Evolutionary conservation across 1,140 invertebrate species (phyloP).

Genomic region (Pantala flavescens): DNA sequence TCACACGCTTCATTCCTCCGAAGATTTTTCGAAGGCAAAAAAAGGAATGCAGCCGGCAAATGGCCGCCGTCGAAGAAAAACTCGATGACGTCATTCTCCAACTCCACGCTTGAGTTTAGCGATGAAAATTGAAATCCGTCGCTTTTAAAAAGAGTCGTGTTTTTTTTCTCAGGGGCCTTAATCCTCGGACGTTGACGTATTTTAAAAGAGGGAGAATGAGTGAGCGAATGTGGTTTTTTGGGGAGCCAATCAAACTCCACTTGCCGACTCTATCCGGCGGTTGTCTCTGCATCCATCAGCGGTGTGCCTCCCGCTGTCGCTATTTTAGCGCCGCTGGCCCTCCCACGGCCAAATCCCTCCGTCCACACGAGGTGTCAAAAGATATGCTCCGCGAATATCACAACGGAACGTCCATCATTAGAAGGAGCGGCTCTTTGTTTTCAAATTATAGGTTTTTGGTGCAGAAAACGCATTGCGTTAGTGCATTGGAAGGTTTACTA

Average conservation of each 20-base stretch:
- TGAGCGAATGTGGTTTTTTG: no score
- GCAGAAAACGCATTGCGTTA: no score
- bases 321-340: not conserved
- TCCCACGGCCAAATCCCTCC: not conserved
- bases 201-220: not conserved
- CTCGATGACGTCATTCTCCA: not conserved
- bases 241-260: not conserved
- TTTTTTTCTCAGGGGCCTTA: not conserved
- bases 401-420: no score
- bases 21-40: not conserved
- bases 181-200: not conserved
- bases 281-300: not conserved
- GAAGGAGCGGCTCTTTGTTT: no score
- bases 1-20: not conserved
- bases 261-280: not conserved
- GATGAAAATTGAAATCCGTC: conserved; percentile 6
- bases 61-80: conserved; percentile 2
- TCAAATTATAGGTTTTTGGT: no score
- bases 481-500: no score
- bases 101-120: not conserved
- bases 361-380: not conserved
- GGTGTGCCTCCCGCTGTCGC: not conserved
- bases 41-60: not conserved
- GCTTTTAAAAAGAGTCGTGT: not conserved
- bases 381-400: no score